Evolutionary conservation across 2,113 vertebrate species (phyloP).

Genomic region (Alligator mississippiensis): DNA sequence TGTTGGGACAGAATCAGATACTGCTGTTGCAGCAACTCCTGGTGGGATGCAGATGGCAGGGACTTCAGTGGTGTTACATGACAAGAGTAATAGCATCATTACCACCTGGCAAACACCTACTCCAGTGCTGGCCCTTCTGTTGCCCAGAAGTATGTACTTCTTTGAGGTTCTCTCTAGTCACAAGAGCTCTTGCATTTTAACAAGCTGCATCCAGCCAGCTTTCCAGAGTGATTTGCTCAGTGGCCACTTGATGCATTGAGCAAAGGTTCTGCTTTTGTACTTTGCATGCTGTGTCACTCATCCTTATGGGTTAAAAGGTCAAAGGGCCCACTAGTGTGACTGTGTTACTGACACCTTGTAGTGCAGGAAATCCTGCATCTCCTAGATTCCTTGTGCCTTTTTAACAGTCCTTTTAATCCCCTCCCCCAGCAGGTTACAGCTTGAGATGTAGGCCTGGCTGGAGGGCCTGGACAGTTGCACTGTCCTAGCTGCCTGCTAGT

Average conservation of each 20-base stretch:
- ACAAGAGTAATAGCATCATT: too few relatives aligned
- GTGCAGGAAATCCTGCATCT: too few relatives aligned
- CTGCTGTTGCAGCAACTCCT: too few relatives aligned
- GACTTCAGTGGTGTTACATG: too few relatives aligned
- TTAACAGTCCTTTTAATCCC: not conserved
- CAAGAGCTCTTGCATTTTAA: not conserved
- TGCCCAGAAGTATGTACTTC: not conserved
- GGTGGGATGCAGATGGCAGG: too few relatives aligned
- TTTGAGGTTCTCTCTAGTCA: not conserved
- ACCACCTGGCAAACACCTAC: not conserved
- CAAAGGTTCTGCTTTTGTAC: not conserved
- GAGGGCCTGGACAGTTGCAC: not conserved
- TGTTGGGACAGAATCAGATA: not conserved
- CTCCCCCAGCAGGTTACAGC: not conserved
- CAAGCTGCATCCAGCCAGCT: not conserved
- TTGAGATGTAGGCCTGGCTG: not conserved
- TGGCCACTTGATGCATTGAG: not conserved
- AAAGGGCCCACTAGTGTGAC: not conserved
- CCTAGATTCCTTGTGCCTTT: not conserved
- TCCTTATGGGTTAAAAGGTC: not conserved
- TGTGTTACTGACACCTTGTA: not conserved
- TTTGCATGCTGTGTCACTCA: rapidly evolving
- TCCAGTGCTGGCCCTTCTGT: not conserved
- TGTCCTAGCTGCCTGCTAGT: too few relatives aligned
- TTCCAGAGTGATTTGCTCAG: not conserved